phyloP scores from a whole-genome alignment of 2,797 vertebrate species.

The Sandelia bainsii region DNA sequence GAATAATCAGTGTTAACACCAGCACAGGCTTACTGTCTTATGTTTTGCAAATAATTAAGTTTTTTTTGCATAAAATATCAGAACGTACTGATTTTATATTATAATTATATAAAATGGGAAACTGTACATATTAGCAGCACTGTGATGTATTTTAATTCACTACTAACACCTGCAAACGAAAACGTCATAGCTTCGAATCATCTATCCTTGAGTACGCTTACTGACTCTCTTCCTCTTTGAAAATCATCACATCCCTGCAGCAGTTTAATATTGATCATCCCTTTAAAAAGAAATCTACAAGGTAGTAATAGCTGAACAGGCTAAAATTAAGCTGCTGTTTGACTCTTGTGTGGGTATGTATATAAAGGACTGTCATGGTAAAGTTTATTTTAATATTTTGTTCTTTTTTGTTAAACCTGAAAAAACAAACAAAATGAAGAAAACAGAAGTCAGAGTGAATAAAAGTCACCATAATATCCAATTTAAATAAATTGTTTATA shows the following conservation, averaged over 20 bases:
- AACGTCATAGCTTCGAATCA: slow-evolving; percentile 54
- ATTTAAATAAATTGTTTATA: background rate
- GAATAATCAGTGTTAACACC: background rate
- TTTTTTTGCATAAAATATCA: slow-evolving; percentile 15
- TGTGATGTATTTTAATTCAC: slow-evolving; percentile 36
- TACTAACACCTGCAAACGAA: background rate
- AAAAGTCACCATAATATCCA: too few species aligned
- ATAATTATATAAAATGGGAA: background rate
- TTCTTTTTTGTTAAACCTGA: too few species aligned
- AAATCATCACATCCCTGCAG: slow-evolving; percentile 48
- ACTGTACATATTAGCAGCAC: background rate
- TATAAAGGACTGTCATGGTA: too few species aligned
- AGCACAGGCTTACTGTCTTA: background rate
- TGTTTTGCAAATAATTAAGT: background rate
- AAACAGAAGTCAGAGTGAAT: background rate
- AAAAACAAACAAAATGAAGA: too few species aligned
- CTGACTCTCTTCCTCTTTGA: slow-evolving; percentile 34
- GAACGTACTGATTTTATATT: background rate
- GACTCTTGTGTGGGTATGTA: too few species aligned
- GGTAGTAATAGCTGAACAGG: background rate
- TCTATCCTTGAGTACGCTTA: slow-evolving; percentile 48
- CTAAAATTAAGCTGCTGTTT: slow-evolving; percentile 8
- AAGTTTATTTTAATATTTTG: background rate
- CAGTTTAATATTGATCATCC: slow-evolving; percentile 51
- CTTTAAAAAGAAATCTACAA: slow-evolving; percentile 10